phyloP scores from a whole-genome alignment of 2,797 vertebrate genomes.

The Holocentrus rufus region DNA sequence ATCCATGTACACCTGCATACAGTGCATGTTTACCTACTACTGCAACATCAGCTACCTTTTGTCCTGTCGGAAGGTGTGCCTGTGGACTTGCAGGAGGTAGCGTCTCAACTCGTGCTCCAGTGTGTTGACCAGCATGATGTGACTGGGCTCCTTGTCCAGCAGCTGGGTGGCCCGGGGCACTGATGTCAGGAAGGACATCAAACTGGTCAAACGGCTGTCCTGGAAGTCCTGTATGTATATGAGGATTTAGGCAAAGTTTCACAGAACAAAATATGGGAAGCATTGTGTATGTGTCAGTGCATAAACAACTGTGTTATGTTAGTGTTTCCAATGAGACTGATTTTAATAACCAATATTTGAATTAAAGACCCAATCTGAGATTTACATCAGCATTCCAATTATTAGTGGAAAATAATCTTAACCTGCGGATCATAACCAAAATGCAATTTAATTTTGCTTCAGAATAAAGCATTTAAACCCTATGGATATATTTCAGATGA shows the following conservation, averaged over 20 bases:
- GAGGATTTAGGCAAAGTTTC: background rate
- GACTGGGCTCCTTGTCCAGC: slow-evolving; percentile 79
- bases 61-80: slow-evolving; percentile 82
- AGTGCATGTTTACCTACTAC: background rate
- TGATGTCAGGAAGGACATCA: slow-evolving; percentile 81
- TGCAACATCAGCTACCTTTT: slow-evolving; percentile 68
- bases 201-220: slow-evolving; percentile 77
- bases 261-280: background rate
- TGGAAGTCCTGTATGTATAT: slow-evolving; percentile 78
- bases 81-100: slow-evolving; percentile 83
- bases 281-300: no score
- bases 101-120: slow-evolving; percentile 84
- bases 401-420: background rate
- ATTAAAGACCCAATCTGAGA: background rate
- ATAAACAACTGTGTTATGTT: background rate
- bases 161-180: slow-evolving; percentile 84
- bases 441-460: background rate
- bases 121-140: slow-evolving; percentile 77
- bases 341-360: background rate
- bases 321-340: background rate
- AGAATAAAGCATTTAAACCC: background rate
- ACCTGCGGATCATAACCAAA: background rate
- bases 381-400: background rate
- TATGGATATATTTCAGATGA: background rate
- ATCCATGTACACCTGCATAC: background rate